These are phyloP conservation scores for Apostichopus californicus DNA, from an alignment of 35 echinoderm and acorn worm species.

Conservation along the genomic window DNA sequence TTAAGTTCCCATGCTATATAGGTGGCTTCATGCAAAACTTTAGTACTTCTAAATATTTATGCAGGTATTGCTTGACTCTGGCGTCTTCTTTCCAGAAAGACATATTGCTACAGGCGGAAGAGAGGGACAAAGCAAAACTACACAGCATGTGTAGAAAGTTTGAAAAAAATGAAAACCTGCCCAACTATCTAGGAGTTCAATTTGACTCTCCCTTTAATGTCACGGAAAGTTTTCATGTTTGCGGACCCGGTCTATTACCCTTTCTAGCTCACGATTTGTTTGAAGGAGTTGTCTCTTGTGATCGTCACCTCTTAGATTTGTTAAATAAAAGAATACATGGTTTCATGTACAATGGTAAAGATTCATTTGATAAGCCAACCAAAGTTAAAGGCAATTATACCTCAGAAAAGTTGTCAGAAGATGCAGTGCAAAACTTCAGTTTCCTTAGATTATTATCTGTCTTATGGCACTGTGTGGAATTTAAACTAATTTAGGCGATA, in stretches of 20 bases:
- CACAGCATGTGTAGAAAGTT: constrained; percentile 2
- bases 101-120: background rate
- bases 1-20: constrained; percentile 62
- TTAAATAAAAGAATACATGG: constrained; percentile 53
- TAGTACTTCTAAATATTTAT: constrained; percentile 34
- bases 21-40: constrained; percentile 66
- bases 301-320: constrained; percentile 52
- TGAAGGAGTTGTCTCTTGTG: constrained; percentile 63
- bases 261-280: constrained; percentile 72
- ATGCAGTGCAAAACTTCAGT: constrained; percentile 3
- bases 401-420: background rate
- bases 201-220: constrained; percentile 54
- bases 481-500: no score
- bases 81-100: no score
- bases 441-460: background rate
- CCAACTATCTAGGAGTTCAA: constrained; percentile 36
- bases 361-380: constrained; percentile 36
- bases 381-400: background rate
- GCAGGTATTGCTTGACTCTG: constrained; percentile 21
- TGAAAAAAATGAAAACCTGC: constrained; percentile 1
- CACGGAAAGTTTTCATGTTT: constrained; percentile 59
- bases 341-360: constrained; percentile 38
- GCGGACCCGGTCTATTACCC: constrained; percentile 53
- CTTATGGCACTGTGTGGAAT: no score
- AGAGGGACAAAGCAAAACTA: background rate